Percentiles rank a stretch among this genome's conserved stretches.
These are phyloP conservation scores for Gari tellinella DNA, from an alignment of 2,888 invertebrate genomes.

Conservation along the genomic window DNA sequence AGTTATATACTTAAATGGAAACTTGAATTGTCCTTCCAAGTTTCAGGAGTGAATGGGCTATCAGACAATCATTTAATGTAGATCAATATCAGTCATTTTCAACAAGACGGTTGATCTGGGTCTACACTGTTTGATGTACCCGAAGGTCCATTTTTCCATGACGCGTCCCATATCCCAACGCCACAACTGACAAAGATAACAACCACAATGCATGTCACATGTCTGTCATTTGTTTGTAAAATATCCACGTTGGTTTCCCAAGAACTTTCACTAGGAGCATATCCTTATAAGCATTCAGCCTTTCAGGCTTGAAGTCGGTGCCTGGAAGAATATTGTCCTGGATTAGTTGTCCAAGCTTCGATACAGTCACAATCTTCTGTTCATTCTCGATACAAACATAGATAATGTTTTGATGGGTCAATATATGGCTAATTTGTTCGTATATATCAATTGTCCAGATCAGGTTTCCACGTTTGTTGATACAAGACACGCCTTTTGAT, in stretches of 20 bases:
- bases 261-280: constrained; percentile 28
- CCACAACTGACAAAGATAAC: too few species aligned
- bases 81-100: too few species aligned
- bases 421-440: constrained; percentile 20
- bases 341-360: constrained; percentile 47
- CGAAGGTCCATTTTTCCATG: too few species aligned
- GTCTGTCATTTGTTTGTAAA: constrained; percentile 50
- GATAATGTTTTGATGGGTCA: constrained; percentile 33
- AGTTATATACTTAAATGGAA: too few species aligned
- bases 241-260: constrained; percentile 34
- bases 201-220: too few species aligned
- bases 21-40: too few species aligned
- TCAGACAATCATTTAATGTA: too few species aligned
- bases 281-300: constrained; percentile 28
- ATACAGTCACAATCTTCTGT: constrained; percentile 37
- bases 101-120: too few species aligned
- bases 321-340: constrained; percentile 52
- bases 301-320: constrained; percentile 36
- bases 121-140: too few species aligned
- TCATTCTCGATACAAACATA: constrained; percentile 36
- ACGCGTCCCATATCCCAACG: too few species aligned
- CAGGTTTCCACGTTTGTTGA: constrained; percentile 41
- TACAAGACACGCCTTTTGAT: constrained; percentile 41
- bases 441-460: constrained; percentile 51
- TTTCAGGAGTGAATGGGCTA: too few species aligned